Conservation (phyloP, 2,797 vertebrate species). For the Rallus crepitans region DNA sequence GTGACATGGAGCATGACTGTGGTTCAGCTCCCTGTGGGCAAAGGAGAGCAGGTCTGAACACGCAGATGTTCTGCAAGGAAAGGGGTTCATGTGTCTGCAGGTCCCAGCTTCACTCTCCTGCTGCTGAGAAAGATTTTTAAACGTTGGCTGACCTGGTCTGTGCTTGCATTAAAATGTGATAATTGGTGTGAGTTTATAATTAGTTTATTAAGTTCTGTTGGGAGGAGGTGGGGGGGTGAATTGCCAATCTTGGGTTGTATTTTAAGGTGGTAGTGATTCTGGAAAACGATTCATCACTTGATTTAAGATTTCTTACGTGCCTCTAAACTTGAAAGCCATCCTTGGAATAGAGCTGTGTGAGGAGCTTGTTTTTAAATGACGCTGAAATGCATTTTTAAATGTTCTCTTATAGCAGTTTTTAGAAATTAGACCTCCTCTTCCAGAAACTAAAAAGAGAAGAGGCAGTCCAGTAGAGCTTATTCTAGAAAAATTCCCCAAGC, state of each 20-base stretch:
- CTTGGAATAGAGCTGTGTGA: neutral
- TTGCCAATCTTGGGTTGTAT: neutral
- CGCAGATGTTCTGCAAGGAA: neutral
- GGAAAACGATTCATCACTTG: neutral
- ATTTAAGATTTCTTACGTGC: conserved; percentile 2
- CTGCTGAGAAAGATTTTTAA: neutral
- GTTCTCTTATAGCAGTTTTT: conserved; percentile 24
- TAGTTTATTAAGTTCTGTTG: neutral
- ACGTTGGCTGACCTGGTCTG: neutral
- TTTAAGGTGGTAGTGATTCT: neutral
- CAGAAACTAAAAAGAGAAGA: conserved; percentile 44
- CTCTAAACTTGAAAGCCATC: conserved; percentile 4
- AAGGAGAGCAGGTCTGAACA: neutral
- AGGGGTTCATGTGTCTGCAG: neutral
- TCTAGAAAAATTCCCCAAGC: conserved; percentile 23
- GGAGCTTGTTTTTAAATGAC: neutral
- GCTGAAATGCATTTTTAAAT: neutral
- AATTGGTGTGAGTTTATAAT: conserved; percentile 2
- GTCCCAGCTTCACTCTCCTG: neutral
- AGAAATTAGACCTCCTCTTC: conserved; percentile 40
- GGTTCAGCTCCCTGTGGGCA: neutral
- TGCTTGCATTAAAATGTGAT: neutral
- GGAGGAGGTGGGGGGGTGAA: neutral
- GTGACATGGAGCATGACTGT: neutral
- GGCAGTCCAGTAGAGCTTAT: conserved; percentile 18